phyloP scores from a whole-genome alignment of 2,888 invertebrate genomes.

The Blomia tropicalis region DNA sequence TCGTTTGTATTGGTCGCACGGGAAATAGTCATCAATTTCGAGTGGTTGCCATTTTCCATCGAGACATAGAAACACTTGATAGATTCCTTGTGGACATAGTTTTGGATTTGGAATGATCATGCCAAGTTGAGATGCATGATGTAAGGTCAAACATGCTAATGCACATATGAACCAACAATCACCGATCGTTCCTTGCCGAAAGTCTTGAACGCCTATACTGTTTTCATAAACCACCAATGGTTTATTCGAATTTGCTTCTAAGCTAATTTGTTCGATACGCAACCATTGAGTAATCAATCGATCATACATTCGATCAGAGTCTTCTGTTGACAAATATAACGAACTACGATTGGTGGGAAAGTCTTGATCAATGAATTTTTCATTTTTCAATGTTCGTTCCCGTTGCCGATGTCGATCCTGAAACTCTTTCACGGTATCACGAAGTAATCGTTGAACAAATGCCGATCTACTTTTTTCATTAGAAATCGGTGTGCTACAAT shows the following conservation, averaged over 20 bases:
- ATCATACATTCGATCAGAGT: not conserved
- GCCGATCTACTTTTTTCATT: not conserved
- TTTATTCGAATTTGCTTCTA: not conserved
- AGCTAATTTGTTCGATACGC: not conserved
- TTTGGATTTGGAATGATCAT: not conserved
- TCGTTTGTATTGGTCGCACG: not conserved
- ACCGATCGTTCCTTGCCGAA: constrained; percentile 6
- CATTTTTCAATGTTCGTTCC: not conserved
- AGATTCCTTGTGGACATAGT: not conserved
- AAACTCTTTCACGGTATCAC: not conserved
- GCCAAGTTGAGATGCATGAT: not conserved
- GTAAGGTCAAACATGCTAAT: not conserved
- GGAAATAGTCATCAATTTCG: constrained; percentile 3
- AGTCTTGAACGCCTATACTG: not conserved
- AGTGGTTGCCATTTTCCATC: constrained; percentile 3
- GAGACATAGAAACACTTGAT: constrained; percentile 2
- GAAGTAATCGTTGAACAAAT: not conserved
- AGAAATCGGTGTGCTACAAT: too few relatives aligned
- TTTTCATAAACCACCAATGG: not conserved
- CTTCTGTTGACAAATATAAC: not conserved
- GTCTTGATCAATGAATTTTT: not conserved
- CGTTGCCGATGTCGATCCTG: not conserved
- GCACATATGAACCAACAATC: constrained; percentile 9
- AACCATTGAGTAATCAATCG: not conserved
- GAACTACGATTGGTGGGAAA: not conserved